A percentile compares a stretch with the other conserved stretches of the same genome.
Conservation (phyloP, 2,113 vertebrate genomes). For the Mus spicilegus region DNA sequence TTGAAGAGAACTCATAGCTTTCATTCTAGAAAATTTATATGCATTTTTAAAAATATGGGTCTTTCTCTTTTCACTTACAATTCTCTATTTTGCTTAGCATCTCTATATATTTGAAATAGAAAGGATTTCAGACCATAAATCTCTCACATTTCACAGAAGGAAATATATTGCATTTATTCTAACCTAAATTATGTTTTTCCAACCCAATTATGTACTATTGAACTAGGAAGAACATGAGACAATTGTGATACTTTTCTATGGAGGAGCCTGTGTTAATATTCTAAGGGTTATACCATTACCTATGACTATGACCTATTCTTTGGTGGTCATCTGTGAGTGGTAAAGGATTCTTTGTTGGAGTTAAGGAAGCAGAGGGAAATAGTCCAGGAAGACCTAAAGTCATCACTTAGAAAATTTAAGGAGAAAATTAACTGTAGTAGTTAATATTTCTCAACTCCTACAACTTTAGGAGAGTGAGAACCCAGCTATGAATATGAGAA, state of each 20-base stretch:
- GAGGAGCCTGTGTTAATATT: neutral
- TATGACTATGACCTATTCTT: neutral
- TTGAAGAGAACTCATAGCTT: constrained; percentile 38
- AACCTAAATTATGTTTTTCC: neutral
- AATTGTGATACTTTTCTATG: neutral
- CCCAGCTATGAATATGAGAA: neutral
- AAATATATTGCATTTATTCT: constrained; percentile 43
- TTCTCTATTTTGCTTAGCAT: constrained; percentile 28
- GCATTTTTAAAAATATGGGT: neutral
- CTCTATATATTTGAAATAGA: constrained; percentile 40
- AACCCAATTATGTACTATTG: neutral
- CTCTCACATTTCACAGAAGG: constrained; percentile 47
- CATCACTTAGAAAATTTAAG: neutral
- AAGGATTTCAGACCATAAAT: neutral
- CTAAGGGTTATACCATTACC: neutral
- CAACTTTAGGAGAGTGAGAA: neutral
- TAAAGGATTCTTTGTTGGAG: neutral
- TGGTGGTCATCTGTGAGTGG: neutral
- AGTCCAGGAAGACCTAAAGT: neutral
- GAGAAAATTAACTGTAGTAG: neutral
- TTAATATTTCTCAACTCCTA: neutral
- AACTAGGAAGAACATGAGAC: neutral
- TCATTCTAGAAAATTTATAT: neutral
- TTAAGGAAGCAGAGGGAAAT: neutral
- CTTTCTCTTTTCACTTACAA: constrained; percentile 6